Conservation (phyloP, 2,888 invertebrate genomes). For the Tenthredo mesomela region DNA sequence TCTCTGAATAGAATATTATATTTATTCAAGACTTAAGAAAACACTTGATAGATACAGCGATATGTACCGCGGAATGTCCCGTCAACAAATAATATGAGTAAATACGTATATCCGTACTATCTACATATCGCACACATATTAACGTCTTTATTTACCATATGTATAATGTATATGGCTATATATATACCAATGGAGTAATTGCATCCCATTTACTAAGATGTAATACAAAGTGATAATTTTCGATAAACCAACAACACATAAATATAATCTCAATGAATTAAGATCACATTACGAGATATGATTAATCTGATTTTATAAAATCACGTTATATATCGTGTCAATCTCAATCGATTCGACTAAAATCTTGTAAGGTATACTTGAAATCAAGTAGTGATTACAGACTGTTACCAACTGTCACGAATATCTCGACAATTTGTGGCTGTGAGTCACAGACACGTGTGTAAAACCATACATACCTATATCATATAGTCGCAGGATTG, state of each 20-base stretch:
- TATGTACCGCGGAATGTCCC: neutral
- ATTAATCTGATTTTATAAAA: neutral
- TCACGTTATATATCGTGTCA: neutral
- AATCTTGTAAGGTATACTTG: neutral
- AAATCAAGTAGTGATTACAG: neutral
- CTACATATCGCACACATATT: neutral
- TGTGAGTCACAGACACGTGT: neutral
- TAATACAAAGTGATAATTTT: neutral
- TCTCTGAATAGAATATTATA: neutral
- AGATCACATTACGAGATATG: neutral
- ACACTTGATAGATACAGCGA: conserved; percentile 18
- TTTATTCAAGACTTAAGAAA: conserved; percentile 6
- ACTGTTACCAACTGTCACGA: neutral
- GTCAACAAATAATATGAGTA: neutral
- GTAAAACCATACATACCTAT: no score
- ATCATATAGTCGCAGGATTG: neutral
- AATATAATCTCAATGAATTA: neutral
- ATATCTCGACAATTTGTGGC: neutral
- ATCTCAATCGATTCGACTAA: neutral
- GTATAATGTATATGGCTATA: neutral
- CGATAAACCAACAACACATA: neutral
- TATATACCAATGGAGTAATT: neutral
- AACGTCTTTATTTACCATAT: neutral
- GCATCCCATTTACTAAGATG: neutral
- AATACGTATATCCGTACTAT: neutral